A percentile compares a stretch with the other conserved stretches of the same genome.
phyloP scores from a whole-genome alignment of 2,113 vertebrate genomes.

The Meriones unguiculatus region DNA sequence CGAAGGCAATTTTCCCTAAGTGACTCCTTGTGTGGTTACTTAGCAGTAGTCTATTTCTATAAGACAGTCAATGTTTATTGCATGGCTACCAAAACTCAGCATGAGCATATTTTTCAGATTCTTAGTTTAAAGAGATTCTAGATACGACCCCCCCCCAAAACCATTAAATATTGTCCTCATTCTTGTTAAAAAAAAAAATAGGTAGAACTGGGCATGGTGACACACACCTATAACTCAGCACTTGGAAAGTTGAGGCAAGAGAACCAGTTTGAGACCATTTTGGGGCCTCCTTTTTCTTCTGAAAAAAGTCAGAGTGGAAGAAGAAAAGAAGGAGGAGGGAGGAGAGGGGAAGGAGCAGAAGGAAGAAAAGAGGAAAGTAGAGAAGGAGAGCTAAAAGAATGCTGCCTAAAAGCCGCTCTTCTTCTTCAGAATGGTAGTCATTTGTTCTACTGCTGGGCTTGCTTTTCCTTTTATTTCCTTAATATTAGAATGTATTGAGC shows the following conservation, averaged over 20 bases:
- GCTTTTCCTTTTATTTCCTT: background rate
- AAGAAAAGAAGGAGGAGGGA: no score
- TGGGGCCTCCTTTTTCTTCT: background rate
- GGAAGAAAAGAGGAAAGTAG: no score
- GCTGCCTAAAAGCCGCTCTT: slow-evolving; percentile 28
- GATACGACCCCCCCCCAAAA: background rate
- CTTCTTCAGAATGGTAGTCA: slow-evolving; percentile 9
- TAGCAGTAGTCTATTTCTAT: background rate
- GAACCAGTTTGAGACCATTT: background rate
- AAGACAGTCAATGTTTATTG: background rate
- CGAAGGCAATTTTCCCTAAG: background rate
- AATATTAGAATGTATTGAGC: background rate
- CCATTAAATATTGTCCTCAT: background rate
- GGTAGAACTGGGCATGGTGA: background rate
- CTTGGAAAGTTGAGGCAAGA: background rate
- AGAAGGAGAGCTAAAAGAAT: background rate
- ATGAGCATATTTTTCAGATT: background rate
- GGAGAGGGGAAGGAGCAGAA: accelerated
- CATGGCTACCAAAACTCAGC: background rate
- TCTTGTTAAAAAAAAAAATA: slow-evolving; percentile 3
- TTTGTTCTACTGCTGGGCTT: background rate
- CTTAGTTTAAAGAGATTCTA: background rate
- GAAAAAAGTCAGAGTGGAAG: background rate
- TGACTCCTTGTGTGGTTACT: background rate
- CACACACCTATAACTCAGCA: background rate